Evolutionary conservation across 2,113 vertebrate species (phyloP), one percentile per base, ranked within the genome.

Genomic region (Cygnus atratus): DNA sequence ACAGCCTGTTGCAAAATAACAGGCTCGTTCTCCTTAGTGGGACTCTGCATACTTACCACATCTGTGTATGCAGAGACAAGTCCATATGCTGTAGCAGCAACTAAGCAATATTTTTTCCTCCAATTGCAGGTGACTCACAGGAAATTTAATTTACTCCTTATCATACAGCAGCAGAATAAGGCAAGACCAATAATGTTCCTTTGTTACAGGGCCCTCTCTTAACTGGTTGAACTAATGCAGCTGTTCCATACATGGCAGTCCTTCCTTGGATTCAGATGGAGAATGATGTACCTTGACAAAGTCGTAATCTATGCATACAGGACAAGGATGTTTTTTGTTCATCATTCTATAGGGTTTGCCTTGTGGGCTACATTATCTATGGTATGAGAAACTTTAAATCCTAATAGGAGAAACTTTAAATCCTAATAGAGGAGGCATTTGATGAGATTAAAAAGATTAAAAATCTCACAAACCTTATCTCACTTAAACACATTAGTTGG

Each of bases 61-160:
- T 54, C 66, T 11, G 3, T 29, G 31, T 41, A 54, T 26, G 20
- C 26, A 44, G 33, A 79, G 50, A 76, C 37, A 88, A 91, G 83
- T 41, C 65, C 57, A 35, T 37, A 52, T 4, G 37, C 28, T 74
- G 48, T 10, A 87, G 75, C 63, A 91, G 63, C 7, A 1, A 58
- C 62, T 48, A 62, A 66, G 85, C 82, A 86, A 73, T 43, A 55
- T 2, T 80, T 85, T 70, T 70, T 77, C 50, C 29, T 90, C 59
- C 13, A 12, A 10, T 5, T 88, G 90, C 63, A 90, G 44, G 72
- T 80, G 79, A 92, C 66, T 83, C 70, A 87, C n/a, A 83, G 76
- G 66, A 87, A 84, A 86, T 88, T 75, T 57, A 74, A 88, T 87
- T 50, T 73, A 85, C 80, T 61, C n/a, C 78, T 95, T 93, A 90